These are phyloP conservation scores for Asobara japonica DNA, from an alignment of 1,140 invertebrate genomes.

Conservation along the genomic window DNA sequence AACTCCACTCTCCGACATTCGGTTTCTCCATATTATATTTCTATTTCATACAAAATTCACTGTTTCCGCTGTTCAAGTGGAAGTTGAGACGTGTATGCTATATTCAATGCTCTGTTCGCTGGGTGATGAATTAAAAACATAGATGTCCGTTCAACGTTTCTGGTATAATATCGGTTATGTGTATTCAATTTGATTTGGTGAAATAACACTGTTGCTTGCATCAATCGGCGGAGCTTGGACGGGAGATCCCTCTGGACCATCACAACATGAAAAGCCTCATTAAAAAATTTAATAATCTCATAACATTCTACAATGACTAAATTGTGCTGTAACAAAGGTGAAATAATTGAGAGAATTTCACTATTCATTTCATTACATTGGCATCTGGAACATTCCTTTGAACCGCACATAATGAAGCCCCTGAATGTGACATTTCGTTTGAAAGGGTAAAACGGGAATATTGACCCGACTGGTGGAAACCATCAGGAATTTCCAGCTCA, in stretches of 20 bases:
- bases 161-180: no score
- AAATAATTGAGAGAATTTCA: background rate
- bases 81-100: background rate
- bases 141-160: no score
- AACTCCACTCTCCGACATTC: slow-evolving; percentile 13
- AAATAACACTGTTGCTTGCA: no score
- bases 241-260: no score
- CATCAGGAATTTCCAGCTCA: slow-evolving; percentile 30
- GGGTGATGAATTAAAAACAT: no score
- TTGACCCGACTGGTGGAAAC: background rate
- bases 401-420: background rate
- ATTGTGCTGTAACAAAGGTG: no score
- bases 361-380: background rate
- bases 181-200: no score
- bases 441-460: background rate
- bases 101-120: no score
- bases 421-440: slow-evolving; percentile 1
- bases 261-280: no score
- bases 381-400: background rate
- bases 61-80: background rate
- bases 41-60: background rate
- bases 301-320: no score
- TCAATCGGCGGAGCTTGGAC: no score
- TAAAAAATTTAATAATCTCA: no score
- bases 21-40: background rate